Evolutionary conservation across 2,113 vertebrate species (phyloP).

Genomic region (Eira barbara): DNA sequence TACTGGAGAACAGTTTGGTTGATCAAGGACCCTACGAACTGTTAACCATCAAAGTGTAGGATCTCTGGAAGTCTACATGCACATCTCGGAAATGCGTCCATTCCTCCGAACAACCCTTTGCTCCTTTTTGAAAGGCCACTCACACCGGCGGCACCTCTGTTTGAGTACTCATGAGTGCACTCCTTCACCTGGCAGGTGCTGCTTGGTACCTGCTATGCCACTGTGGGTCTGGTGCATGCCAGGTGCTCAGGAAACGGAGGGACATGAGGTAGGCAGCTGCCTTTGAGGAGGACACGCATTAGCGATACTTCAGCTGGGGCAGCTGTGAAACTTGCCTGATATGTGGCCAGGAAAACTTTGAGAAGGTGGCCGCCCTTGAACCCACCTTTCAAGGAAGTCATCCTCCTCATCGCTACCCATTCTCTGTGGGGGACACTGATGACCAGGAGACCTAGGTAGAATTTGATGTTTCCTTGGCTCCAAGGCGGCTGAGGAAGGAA

Average conservation of each 20-base stretch:
- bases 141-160: neutral
- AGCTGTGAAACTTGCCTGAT: neutral
- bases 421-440: neutral
- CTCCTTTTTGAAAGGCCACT: neutral
- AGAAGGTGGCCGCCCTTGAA: neutral
- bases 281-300: neutral
- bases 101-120: neutral
- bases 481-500: neutral
- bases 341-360: neutral
- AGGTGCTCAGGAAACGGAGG: neutral
- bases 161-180: neutral
- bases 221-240: neutral
- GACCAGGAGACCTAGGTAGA: rapidly evolving
- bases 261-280: neutral
- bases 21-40: neutral
- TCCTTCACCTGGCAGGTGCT: neutral
- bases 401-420: neutral
- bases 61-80: neutral
- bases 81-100: neutral
- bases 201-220: neutral
- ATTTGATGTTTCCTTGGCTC: neutral
- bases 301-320: neutral
- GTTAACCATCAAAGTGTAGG: neutral
- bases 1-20: neutral
- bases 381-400: neutral